Conservation (phyloP, 2,888 invertebrate species). For the Pristionchus fissidentatus region DNA sequence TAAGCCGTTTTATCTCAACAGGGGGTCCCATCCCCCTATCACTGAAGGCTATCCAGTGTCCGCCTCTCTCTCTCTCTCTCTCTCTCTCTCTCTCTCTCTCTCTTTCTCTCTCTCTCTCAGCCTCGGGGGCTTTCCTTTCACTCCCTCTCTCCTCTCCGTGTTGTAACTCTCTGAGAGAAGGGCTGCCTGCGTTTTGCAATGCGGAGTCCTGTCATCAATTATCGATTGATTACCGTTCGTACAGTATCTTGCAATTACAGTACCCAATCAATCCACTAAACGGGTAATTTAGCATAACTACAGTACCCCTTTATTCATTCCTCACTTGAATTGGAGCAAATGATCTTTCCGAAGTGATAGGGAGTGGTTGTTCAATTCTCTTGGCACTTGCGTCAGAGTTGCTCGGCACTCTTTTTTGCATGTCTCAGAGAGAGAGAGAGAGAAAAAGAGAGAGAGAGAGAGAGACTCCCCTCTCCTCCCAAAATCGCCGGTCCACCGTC, state of each 20-base stretch:
- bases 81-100: conserved; percentile 8
- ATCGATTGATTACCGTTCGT: not conserved
- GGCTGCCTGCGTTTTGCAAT: not conserved
- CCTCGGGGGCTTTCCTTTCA: conserved; percentile 39
- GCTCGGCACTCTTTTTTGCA: not conserved
- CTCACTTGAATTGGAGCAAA: too few species aligned
- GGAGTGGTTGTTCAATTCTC: not conserved
- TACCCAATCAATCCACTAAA: too few species aligned
- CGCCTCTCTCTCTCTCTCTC: not conserved
- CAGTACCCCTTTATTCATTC: too few species aligned
- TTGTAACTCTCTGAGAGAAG: conserved; percentile 34
- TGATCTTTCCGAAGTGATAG: not conserved
- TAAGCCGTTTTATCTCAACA: too few species aligned
- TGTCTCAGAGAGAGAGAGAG: not conserved
- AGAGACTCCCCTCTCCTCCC: conserved; percentile 9
- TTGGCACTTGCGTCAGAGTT: conserved; percentile 20
- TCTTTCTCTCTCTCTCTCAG: not conserved
- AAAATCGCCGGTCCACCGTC: not conserved
- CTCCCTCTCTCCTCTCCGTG: conserved; percentile 3
- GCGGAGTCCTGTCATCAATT: not conserved
- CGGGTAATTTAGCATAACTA: too few species aligned
- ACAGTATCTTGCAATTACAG: too few species aligned
- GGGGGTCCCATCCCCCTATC: conserved; percentile 1
- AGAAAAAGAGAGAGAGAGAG: too few species aligned
- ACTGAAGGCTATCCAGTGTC: conserved; percentile 13